Evolutionary conservation across 2,113 vertebrate species (phyloP).

Genomic region (Oryzias melastigma): DNA sequence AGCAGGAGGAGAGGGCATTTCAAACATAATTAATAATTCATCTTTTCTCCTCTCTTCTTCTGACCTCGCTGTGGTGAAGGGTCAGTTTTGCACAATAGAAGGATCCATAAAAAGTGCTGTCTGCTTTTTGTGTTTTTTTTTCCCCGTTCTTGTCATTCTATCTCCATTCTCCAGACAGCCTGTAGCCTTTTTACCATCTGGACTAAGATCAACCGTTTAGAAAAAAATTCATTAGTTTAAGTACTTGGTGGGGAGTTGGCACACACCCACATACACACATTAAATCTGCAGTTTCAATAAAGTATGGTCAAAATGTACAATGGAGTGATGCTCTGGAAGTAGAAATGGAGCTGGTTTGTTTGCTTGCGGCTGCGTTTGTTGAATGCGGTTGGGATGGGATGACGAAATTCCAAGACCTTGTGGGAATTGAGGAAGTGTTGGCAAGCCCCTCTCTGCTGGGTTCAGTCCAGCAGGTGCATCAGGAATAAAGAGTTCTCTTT

Average conservation of each 20-base stretch:
- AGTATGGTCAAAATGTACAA: conserved; percentile 36
- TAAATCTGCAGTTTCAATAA: conserved; percentile 33
- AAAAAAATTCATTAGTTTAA: conserved; percentile 63
- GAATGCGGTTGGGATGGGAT: conserved; percentile 9
- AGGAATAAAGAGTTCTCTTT: conserved; percentile 35
- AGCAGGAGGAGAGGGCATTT: too few species aligned
- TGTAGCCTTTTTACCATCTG: conserved; percentile 40
- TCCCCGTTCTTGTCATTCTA: too few species aligned
- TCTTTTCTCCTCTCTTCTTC: too few species aligned
- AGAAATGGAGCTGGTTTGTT: conserved; percentile 11
- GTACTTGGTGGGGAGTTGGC: conserved; percentile 55
- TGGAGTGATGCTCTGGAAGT: conserved; percentile 19
- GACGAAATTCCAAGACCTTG: conserved; percentile 26
- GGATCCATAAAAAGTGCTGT: neutral
- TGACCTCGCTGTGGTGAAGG: too few species aligned
- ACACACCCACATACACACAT: conserved; percentile 15
- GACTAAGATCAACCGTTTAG: conserved; percentile 46
- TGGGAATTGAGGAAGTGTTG: conserved; percentile 57
- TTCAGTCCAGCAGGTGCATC: conserved; percentile 55
- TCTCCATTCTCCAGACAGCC: conserved; percentile 29
- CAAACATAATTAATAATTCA: too few species aligned
- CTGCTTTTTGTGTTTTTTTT: neutral
- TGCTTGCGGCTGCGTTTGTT: conserved; percentile 14
- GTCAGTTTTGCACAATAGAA: too few species aligned
- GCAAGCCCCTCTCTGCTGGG: conserved; percentile 60